Evolutionary conservation across 2,888 invertebrate species (phyloP).

Genomic region (Dichetophora obliterata): DNA sequence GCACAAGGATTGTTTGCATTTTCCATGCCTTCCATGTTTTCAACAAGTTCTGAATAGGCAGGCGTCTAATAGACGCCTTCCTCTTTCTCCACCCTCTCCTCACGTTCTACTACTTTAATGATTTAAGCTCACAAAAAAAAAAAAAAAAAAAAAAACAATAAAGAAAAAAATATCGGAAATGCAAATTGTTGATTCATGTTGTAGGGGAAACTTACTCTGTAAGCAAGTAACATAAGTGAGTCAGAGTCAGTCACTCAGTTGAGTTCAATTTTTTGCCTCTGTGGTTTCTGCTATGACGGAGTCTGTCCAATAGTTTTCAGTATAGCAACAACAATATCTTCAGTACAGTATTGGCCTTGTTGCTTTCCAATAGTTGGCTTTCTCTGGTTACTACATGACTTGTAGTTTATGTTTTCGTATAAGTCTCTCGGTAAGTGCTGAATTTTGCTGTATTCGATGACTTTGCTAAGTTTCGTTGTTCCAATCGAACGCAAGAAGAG

Average conservation of each 20-base stretch:
- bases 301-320: not conserved
- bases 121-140: not conserved
- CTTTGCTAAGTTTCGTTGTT: not conserved
- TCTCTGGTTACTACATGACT: not conserved
- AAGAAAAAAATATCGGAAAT: constrained; percentile 8
- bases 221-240: not conserved
- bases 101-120: not conserved
- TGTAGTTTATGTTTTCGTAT: not conserved
- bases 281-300: not conserved
- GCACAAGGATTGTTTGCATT: constrained; percentile 31
- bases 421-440: not conserved
- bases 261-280: constrained; percentile 15
- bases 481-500: not conserved
- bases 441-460: not conserved
- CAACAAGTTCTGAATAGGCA: not conserved
- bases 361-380: not conserved
- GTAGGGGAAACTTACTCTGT: not conserved
- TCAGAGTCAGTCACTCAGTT: constrained; percentile 9
- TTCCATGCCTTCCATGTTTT: not conserved
- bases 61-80: not conserved
- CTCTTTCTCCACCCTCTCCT: not conserved
- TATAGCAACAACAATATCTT: not conserved
- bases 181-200: constrained; percentile 36
- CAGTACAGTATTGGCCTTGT: constrained; percentile 12
- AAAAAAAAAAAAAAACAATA: not conserved